A percentile compares a stretch with the other conserved stretches of the same genome.
These are phyloP conservation scores for Aphelocoma coerulescens DNA, from an alignment of 2,113 vertebrate genomes.

Conservation along the genomic window DNA sequence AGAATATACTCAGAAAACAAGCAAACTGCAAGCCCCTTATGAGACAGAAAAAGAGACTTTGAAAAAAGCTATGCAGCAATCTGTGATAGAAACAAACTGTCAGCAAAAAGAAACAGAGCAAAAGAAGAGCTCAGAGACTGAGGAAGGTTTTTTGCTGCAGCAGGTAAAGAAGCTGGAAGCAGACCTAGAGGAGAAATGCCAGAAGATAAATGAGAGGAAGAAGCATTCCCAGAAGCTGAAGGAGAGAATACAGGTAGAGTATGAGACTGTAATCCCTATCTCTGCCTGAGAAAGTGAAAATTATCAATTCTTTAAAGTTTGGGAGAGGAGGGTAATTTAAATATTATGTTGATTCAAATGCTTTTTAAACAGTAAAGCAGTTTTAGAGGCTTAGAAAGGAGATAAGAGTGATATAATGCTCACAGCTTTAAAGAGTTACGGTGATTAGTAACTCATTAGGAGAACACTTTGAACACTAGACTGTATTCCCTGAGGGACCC, in stretches of 20 bases:
- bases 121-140: conserved; percentile 79
- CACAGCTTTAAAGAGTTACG: background rate
- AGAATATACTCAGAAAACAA: conserved; percentile 71
- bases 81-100: conserved; percentile 78
- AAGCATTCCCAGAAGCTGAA: conserved; percentile 85
- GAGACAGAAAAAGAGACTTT: conserved; percentile 76
- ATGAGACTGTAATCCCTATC: background rate
- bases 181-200: conserved; percentile 82
- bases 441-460: background rate
- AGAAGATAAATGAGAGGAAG: conserved; percentile 82
- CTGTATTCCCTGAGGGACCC: background rate
- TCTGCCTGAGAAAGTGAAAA: background rate
- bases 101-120: conserved; percentile 85
- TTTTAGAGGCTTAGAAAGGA: background rate
- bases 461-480: background rate
- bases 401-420: background rate
- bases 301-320: background rate
- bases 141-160: conserved; percentile 74
- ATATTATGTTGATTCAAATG: background rate
- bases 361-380: background rate
- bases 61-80: conserved; percentile 75
- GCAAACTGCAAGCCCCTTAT: conserved; percentile 70
- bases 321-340: background rate
- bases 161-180: conserved; percentile 84
- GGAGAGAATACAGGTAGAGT: conserved; percentile 85